Conservation (phyloP, 2,888 invertebrate genomes). For the Nudaria mundana region DNA sequence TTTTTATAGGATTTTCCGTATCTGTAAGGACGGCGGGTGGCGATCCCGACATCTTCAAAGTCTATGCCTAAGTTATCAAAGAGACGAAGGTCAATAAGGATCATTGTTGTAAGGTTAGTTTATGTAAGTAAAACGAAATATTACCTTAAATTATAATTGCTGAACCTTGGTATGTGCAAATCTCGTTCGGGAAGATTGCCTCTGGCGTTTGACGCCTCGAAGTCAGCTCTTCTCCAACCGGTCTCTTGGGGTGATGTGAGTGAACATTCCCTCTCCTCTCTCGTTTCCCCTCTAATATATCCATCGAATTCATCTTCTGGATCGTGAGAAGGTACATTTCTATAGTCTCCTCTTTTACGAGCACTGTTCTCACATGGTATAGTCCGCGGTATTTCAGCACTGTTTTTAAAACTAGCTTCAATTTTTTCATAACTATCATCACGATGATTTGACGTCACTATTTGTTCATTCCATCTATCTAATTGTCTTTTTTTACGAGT, state of each 20-base stretch:
- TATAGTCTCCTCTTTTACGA: slow-evolving; percentile 85
- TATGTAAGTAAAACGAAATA: no score
- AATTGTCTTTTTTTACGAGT: slow-evolving; percentile 82
- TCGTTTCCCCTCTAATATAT: slow-evolving; percentile 55
- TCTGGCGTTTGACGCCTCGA: slow-evolving; percentile 44
- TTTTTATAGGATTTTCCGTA: no score
- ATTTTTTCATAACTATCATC: slow-evolving; percentile 90
- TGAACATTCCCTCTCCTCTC: slow-evolving; percentile 47
- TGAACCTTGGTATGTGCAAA: slow-evolving; percentile 84
- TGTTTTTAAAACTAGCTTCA: slow-evolving; percentile 83
- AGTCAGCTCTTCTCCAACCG: slow-evolving; percentile 57
- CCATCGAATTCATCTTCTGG: slow-evolving; percentile 83
- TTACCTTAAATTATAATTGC: slow-evolving; percentile 82
- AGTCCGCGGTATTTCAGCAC: slow-evolving; percentile 58
- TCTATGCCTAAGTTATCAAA: no score
- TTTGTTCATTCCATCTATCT: slow-evolving; percentile 77
- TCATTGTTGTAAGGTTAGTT: no score
- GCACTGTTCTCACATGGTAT: slow-evolving; percentile 55
- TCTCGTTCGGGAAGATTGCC: slow-evolving; percentile 71
- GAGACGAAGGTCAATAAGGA: no score
- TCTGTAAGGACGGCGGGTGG: no score
- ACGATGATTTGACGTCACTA: slow-evolving; percentile 69
- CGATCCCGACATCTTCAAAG: no score
- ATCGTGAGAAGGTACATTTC: slow-evolving; percentile 86
- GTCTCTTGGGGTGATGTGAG: slow-evolving; percentile 55